Evolutionary conservation across 2,797 vertebrate genomes (phyloP).

Genomic region (Notolepis coatsorum): DNA sequence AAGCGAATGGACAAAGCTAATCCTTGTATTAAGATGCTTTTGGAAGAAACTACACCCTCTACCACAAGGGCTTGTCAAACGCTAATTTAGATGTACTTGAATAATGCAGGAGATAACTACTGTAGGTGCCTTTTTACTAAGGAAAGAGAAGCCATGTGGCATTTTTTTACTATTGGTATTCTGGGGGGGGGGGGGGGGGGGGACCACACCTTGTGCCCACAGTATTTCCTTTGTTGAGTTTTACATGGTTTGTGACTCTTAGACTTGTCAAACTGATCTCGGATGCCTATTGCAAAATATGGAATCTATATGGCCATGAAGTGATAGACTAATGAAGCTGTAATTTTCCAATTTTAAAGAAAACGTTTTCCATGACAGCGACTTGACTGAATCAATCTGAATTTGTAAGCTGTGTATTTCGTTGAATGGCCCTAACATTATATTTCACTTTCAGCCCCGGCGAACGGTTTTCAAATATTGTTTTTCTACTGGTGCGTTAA

Average conservation of each 20-base stretch:
- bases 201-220: conserved; percentile 21
- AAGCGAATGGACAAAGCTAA: conserved; percentile 18
- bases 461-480: conserved; percentile 28
- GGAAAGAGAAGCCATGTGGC: conserved; percentile 44
- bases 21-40: conserved; percentile 1
- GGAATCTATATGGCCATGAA: conserved; percentile 3
- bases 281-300: conserved; percentile 46
- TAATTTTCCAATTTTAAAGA: conserved; percentile 21
- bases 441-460: conserved; percentile 19
- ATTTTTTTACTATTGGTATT: conserved; percentile 28
- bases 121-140: conserved; percentile 73
- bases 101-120: conserved; percentile 54
- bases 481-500: conserved; percentile 27
- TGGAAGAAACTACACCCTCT: neutral
- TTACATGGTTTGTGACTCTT: conserved; percentile 36
- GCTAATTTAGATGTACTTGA: conserved; percentile 39
- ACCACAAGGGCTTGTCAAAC: conserved; percentile 36
- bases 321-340: conserved; percentile 2
- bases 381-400: conserved; percentile 13
- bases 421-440: conserved; percentile 26
- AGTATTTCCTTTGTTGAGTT: conserved; percentile 52
- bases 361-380: conserved; percentile 20
- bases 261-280: conserved; percentile 18
- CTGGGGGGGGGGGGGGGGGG: too few relatives aligned
- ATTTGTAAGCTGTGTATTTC: conserved; percentile 8